phyloP scores from a whole-genome alignment of 2,113 vertebrate genomes.

The Dipodomys stephensi region DNA sequence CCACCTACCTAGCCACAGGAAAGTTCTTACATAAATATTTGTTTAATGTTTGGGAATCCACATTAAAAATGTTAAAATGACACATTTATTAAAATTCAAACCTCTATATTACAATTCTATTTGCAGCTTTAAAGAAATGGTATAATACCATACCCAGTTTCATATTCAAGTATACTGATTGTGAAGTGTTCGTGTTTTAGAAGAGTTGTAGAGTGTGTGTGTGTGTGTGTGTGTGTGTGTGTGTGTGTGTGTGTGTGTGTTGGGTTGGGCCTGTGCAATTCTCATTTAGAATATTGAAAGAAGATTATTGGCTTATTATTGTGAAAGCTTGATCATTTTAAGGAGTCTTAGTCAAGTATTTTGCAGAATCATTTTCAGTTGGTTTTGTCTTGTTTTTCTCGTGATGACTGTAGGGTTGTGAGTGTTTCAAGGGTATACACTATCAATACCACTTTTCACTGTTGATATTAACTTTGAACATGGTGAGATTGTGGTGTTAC shows the following conservation, averaged over 20 bases:
- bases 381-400: background rate
- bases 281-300: background rate
- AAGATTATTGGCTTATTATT: no score
- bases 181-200: background rate
- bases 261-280: background rate
- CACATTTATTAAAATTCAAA: conserved; percentile 50
- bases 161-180: background rate
- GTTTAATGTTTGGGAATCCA: conserved; percentile 20
- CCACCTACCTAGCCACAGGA: conserved; percentile 38
- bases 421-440: background rate
- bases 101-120: conserved; percentile 24
- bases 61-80: conserved; percentile 45
- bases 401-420: background rate
- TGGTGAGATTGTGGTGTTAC: background rate
- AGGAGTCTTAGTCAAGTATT: background rate
- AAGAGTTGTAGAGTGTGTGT: background rate
- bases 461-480: background rate
- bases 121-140: conserved; percentile 39
- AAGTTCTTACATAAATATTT: conserved; percentile 29
- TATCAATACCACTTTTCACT: background rate
- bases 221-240: background rate
- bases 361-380: background rate
- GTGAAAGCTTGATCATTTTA: background rate
- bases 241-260: background rate
- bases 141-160: background rate